Base-by-base conservation (phyloP, 2,888 invertebrate genomes). In the Drosophila lutescens region DNA sequence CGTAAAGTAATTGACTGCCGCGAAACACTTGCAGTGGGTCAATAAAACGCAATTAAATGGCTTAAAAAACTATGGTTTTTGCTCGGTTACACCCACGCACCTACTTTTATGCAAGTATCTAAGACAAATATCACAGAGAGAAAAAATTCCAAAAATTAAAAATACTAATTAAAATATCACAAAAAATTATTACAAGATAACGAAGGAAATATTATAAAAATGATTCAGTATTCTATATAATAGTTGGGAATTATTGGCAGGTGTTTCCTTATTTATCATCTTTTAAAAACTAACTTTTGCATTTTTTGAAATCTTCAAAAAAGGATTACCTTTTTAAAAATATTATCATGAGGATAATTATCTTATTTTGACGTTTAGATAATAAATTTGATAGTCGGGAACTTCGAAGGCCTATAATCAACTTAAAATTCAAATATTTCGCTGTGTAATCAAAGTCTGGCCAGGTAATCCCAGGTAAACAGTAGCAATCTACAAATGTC, bases 21-120 rank as follows among this genome's bases (percentile, higher is more conserved):
- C 59, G 46, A 41, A 38, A 47, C 54, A 40, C 40, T 53, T n/a
- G n/a, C 53, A 67, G 67, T 67, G 53, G 66, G 67, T 65, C 62
- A 63, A 63, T 63, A 62, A 8, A n/a, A 41, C 26, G 41, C 30
- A 26, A 49, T 63, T 41, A 66, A 49, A 59, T 26, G 43, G 32
- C 60, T 59, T 63, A 34, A 32, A 23, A 46, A 57, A 23, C 10
- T 34, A n/a, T 13, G n/a, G 63, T 34, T 26, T 41, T 36, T 15
- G 38, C 17, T 65, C 43, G 34, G 32, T 32, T 30, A 43, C 40
- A 26, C 46, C 47, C 38, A 41, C 65, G 17, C 58, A 32, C 20
- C 59, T 41, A 58, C 17, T 59, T 58, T 17, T 32, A 12, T 12
- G 30, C 17, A 10, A 40, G 30, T 34, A 40, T 32, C 59, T 40